Evolutionary conservation across 1,140 invertebrate species (phyloP).

Genomic region (Pseudachorutes palmiensis): DNA sequence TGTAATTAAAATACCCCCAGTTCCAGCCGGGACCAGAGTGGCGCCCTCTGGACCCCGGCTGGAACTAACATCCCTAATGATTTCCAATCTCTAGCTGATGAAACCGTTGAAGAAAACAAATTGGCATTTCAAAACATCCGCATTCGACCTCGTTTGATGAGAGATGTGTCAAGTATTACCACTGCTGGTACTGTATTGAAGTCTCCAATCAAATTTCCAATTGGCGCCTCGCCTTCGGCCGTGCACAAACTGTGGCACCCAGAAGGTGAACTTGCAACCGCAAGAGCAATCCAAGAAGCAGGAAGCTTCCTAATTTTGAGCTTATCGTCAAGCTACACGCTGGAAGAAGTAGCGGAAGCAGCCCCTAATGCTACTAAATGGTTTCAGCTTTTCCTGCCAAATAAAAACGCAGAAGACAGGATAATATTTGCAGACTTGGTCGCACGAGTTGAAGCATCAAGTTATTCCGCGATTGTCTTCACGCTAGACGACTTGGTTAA

Average conservation of each 20-base stretch:
- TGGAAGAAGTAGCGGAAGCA: constrained; percentile 47
- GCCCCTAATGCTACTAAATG: constrained; percentile 41
- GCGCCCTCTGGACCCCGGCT: too few species aligned
- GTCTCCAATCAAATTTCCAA: constrained; percentile 61
- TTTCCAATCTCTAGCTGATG: constrained; percentile 10
- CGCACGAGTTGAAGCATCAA: constrained; percentile 65
- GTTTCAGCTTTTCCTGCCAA: constrained; percentile 48
- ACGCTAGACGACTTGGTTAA: constrained; percentile 83
- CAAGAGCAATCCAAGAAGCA: constrained; percentile 47
- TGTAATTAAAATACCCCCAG: too few species aligned
- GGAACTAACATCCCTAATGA: too few species aligned
- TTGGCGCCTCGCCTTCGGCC: constrained; percentile 81
- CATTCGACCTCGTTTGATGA: constrained; percentile 68
- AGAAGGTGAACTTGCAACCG: constrained; percentile 78
- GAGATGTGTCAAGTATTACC: constrained; percentile 61
- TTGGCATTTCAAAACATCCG: not conserved
- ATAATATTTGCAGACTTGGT: constrained; percentile 53
- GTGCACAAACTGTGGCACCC: constrained; percentile 88
- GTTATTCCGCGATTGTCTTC: constrained; percentile 73
- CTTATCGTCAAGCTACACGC: constrained; percentile 46
- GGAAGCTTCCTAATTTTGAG: constrained; percentile 46
- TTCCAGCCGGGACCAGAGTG: too few species aligned
- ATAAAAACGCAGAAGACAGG: constrained; percentile 33
- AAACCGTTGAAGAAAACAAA: not conserved
- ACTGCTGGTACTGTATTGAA: constrained; percentile 59